Evolutionary conservation across 1,140 invertebrate genomes (phyloP).

Genomic region (Mamestra configurata): DNA sequence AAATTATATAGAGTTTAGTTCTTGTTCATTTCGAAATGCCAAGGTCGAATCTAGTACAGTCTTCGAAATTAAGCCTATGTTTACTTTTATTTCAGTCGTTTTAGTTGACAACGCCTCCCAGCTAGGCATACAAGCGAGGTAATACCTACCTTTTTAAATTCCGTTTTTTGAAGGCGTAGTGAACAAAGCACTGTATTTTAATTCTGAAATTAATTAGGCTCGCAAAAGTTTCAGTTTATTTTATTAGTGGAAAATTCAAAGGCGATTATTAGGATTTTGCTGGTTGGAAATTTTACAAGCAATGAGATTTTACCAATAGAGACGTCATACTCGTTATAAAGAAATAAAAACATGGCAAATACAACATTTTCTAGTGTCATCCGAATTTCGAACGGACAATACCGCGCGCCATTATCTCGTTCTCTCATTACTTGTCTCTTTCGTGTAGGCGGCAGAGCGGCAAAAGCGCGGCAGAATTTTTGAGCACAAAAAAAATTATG

Average conservation of each 20-base stretch:
- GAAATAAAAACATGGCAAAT: too few relatives aligned
- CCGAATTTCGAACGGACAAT: too few relatives aligned
- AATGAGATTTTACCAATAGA: too few relatives aligned
- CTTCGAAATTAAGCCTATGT: background rate
- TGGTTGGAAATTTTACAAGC: background rate
- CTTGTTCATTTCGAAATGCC: background rate
- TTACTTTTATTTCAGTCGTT: background rate
- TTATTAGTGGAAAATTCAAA: background rate
- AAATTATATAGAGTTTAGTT: background rate
- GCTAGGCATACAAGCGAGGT: too few relatives aligned
- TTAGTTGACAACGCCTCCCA: background rate
- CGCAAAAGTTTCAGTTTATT: background rate
- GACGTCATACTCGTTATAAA: too few relatives aligned
- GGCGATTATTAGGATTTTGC: background rate
- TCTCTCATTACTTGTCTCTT: too few relatives aligned
- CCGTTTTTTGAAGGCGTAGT: background rate
- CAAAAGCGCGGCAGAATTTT: too few relatives aligned
- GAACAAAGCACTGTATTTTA: background rate
- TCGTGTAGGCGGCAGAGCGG: too few relatives aligned
- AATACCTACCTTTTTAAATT: background rate
- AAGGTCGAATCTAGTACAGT: constrained; percentile 14
- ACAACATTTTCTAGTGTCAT: too few relatives aligned
- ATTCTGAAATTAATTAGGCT: too few relatives aligned
- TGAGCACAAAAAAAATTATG: background rate
- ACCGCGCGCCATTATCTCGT: too few relatives aligned